Conservation (phyloP, 2,888 invertebrate species). For the Masnerella sp. region DNA sequence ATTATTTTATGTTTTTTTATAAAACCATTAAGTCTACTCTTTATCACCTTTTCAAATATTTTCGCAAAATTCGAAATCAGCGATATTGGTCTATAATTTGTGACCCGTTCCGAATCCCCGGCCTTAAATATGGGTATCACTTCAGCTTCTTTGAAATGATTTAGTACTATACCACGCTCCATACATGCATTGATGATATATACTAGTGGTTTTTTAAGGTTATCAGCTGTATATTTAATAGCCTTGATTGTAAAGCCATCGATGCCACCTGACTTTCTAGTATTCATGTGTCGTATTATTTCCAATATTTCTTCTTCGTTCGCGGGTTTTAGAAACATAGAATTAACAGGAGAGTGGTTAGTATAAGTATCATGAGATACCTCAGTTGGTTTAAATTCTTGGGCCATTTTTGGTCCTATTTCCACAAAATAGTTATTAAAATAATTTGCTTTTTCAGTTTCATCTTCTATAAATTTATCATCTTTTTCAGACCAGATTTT, state of each 20-base stretch:
- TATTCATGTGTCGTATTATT: conserved; percentile 10
- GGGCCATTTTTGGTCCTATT: neutral
- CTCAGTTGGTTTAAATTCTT: neutral
- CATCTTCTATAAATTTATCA: neutral
- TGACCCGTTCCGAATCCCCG: neutral
- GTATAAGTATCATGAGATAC: neutral
- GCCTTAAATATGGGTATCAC: conserved; percentile 9
- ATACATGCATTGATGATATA: conserved; percentile 12
- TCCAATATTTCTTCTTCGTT: conserved; percentile 3
- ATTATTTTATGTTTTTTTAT: conserved; percentile 1
- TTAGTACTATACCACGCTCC: conserved; percentile 1
- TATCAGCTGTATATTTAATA: neutral
- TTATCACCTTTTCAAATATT: conserved; percentile 16
- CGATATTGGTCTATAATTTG: conserved; percentile 25
- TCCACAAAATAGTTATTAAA: conserved; percentile 11
- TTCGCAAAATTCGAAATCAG: conserved; percentile 20
- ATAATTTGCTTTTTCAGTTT: neutral
- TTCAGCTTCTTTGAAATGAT: conserved; percentile 15
- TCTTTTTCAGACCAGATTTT: neutral
- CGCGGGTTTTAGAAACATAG: neutral
- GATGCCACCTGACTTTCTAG: conserved; percentile 13
- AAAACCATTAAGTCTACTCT: neutral
- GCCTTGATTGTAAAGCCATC: conserved; percentile 1
- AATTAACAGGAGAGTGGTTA: neutral
- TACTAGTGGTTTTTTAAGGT: neutral